These are phyloP conservation scores for Teleiodes luculella DNA, from an alignment of 2,888 invertebrate genomes.

Conservation along the genomic window DNA sequence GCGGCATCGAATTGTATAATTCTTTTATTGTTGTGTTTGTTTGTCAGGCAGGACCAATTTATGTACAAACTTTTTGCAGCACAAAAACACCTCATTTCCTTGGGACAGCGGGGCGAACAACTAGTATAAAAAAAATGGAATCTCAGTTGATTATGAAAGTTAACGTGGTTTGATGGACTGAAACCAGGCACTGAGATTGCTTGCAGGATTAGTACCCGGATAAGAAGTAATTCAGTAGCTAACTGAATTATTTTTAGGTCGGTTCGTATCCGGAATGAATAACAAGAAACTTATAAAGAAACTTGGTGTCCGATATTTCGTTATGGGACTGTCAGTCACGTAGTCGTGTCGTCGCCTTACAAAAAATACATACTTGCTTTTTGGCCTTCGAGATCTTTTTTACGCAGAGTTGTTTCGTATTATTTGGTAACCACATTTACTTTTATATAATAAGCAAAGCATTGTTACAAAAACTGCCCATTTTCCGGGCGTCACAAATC, in stretches of 20 bases:
- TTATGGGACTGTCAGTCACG: not conserved
- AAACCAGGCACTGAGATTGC: too few species aligned
- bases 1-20: too few species aligned
- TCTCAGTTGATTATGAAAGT: too few species aligned
- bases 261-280: not conserved
- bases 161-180: too few species aligned
- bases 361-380: not conserved
- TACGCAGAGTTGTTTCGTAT: not conserved
- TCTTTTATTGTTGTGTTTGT: too few species aligned
- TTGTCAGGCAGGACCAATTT: too few species aligned
- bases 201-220: too few species aligned
- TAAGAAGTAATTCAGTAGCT: not conserved
- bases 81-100: too few species aligned
- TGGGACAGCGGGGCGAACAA: too few species aligned
- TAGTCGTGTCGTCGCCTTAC: not conserved
- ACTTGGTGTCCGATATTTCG: not conserved
- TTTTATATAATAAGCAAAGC: not conserved
- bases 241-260: not conserved
- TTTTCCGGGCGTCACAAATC: not conserved
- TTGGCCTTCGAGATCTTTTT: not conserved
- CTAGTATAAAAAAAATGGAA: too few species aligned
- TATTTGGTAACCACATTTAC: not conserved
- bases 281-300: constrained; percentile 8
- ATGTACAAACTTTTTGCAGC: too few species aligned
- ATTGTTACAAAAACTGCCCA: not conserved